Evolutionary conservation across 2,888 invertebrate species (phyloP).

Genomic region (Physocephala rufipes): DNA sequence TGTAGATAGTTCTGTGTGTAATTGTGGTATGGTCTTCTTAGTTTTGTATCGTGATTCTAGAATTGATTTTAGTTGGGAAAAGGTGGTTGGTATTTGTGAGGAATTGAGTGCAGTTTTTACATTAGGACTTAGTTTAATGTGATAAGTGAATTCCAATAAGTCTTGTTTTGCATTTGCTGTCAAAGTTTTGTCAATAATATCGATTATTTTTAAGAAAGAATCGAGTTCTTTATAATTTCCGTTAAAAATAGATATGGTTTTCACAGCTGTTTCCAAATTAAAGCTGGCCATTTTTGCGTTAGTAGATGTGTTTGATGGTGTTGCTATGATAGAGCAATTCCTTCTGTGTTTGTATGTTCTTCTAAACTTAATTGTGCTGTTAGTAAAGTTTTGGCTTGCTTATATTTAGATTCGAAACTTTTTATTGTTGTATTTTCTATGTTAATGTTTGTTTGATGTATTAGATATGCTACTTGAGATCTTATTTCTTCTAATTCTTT

Average conservation of each 20-base stretch:
- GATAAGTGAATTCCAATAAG: constrained; percentile 12
- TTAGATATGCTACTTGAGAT: no score
- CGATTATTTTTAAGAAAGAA: not conserved
- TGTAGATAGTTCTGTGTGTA: constrained; percentile 11
- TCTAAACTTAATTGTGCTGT: no score
- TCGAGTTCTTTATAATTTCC: not conserved
- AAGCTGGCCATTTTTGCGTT: no score
- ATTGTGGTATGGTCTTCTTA: not conserved
- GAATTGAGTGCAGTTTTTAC: constrained; percentile 12
- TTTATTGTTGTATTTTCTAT: no score
- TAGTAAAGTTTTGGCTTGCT: no score
- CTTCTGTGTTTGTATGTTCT: no score
- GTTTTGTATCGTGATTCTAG: not conserved
- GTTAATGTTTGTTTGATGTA: no score
- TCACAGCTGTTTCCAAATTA: not conserved
- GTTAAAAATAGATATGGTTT: not conserved
- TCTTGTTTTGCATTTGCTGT: not conserved
- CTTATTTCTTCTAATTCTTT: no score
- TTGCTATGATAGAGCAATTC: no score
- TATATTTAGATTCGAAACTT: no score
- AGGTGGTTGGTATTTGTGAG: not conserved
- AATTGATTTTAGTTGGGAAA: not conserved
- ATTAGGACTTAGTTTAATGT: constrained; percentile 4
- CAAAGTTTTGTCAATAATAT: constrained; percentile 2
- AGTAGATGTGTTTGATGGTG: no score